These are phyloP conservation scores for Cheilinus undulatus DNA, from an alignment of 2,113 vertebrate species.

Conservation along the genomic window DNA sequence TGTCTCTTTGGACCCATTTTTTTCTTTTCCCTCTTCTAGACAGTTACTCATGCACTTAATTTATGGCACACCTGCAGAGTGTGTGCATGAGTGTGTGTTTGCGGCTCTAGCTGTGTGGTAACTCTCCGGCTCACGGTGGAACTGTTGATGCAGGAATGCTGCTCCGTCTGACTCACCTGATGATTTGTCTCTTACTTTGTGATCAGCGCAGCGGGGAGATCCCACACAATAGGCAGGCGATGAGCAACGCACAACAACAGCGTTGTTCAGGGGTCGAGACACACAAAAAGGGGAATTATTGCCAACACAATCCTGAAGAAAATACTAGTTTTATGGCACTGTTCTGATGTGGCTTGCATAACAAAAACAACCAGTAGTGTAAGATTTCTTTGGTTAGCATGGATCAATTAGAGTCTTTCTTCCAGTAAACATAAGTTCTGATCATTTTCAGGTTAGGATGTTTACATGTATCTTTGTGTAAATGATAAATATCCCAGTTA, in stretches of 20 bases:
- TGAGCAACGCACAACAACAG: slow-evolving; percentile 42
- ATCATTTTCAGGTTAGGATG: no score
- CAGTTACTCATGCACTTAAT: slow-evolving; percentile 82
- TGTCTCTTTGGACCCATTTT: slow-evolving; percentile 37
- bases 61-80: slow-evolving; percentile 79
- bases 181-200: slow-evolving; percentile 71
- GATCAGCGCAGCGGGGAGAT: slow-evolving; percentile 63
- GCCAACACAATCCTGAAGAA: neutral
- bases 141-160: slow-evolving; percentile 74
- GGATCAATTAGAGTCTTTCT: neutral
- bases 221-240: slow-evolving; percentile 54
- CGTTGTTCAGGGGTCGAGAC: slow-evolving; percentile 13
- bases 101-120: slow-evolving; percentile 56
- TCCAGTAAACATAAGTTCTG: no score
- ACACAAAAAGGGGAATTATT: slow-evolving; percentile 1
- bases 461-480: no score
- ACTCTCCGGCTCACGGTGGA: slow-evolving; percentile 57
- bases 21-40: slow-evolving; percentile 55
- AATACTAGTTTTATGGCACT: neutral
- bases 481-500: no score
- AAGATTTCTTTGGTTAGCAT: neutral
- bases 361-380: neutral
- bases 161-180: slow-evolving; percentile 79
- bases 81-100: slow-evolving; percentile 29
- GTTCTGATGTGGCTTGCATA: neutral